Percentiles rank a stretch among this genome's conserved stretches.
phyloP scores from a whole-genome alignment of 1,140 invertebrate genomes.

The Gonatopus flavifemur region DNA sequence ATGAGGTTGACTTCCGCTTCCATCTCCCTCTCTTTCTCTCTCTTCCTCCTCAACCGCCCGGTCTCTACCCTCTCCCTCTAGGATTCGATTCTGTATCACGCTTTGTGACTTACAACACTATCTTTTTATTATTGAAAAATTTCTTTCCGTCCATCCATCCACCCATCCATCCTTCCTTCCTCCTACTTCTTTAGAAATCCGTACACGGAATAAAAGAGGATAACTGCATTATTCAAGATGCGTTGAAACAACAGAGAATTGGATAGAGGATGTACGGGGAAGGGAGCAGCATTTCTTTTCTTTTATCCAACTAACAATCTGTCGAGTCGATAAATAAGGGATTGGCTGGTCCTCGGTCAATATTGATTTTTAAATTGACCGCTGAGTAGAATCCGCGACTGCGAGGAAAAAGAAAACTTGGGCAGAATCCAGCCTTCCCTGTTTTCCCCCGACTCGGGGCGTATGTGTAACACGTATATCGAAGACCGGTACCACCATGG shows the following conservation, averaged over 20 bases:
- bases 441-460: neutral
- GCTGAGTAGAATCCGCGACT: constrained; percentile 48
- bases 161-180: too few relatives aligned
- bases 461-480: too few relatives aligned
- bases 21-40: neutral
- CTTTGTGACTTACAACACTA: too few relatives aligned
- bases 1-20: constrained; percentile 26
- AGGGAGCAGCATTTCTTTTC: constrained; percentile 37
- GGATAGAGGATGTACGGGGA: constrained; percentile 11
- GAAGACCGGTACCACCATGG: too few relatives aligned
- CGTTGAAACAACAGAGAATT: constrained; percentile 46
- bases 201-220: too few relatives aligned
- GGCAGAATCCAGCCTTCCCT: constrained; percentile 28
- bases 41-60: constrained; percentile 5
- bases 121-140: too few relatives aligned
- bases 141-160: too few relatives aligned
- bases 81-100: too few relatives aligned
- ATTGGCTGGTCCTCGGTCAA: constrained; percentile 56
- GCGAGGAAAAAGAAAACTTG: constrained; percentile 11
- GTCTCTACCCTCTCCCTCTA: constrained; percentile 27
- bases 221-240: constrained; percentile 49
- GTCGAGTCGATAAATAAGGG: constrained; percentile 57
- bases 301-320: constrained; percentile 45
- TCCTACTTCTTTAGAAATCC: too few relatives aligned
- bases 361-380: constrained; percentile 61